Conservation (phyloP, 2,888 invertebrate species). For the Gymnocheta viridis region DNA sequence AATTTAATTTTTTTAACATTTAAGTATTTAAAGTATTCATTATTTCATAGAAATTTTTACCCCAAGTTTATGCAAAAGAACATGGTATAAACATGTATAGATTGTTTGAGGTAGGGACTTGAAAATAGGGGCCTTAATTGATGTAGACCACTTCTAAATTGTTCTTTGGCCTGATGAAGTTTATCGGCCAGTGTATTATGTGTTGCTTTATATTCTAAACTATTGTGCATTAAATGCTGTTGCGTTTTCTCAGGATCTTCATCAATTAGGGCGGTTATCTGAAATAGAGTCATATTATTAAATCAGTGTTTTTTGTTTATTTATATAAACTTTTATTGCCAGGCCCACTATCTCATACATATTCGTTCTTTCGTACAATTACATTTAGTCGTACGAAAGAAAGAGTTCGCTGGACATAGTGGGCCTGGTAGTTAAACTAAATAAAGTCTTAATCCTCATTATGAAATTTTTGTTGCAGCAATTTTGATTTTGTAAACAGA, state of each 20-base stretch:
- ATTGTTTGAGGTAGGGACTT: constrained; percentile 85
- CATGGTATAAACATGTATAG: constrained; percentile 85
- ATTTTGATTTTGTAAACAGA: too few relatives aligned
- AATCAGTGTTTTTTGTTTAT: too few relatives aligned
- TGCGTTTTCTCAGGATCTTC: constrained; percentile 72
- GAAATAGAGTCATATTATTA: too few relatives aligned
- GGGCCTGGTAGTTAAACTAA: too few relatives aligned
- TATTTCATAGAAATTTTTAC: constrained; percentile 78
- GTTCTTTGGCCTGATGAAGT: not conserved
- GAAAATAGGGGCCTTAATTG: constrained; percentile 87
- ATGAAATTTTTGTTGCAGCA: too few relatives aligned
- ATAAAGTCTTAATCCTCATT: too few relatives aligned
- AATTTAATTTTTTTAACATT: not conserved
- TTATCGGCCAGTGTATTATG: constrained; percentile 39
- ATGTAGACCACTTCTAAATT: constrained; percentile 82
- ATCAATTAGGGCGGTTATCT: constrained; percentile 75
- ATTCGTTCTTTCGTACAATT: too few relatives aligned
- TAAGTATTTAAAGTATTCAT: not conserved
- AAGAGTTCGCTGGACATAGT: too few relatives aligned
- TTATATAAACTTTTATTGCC: too few relatives aligned
- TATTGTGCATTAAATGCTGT: constrained; percentile 47
- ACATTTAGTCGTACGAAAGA: too few relatives aligned
- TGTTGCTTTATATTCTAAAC: constrained; percentile 1
- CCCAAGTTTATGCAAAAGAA: constrained; percentile 86
- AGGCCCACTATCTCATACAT: too few relatives aligned